A percentile compares a stretch with the other conserved stretches of the same genome.
These are phyloP conservation scores for Lottia gigantea DNA, from an alignment of 2,888 invertebrate genomes.

Conservation along the genomic window DNA sequence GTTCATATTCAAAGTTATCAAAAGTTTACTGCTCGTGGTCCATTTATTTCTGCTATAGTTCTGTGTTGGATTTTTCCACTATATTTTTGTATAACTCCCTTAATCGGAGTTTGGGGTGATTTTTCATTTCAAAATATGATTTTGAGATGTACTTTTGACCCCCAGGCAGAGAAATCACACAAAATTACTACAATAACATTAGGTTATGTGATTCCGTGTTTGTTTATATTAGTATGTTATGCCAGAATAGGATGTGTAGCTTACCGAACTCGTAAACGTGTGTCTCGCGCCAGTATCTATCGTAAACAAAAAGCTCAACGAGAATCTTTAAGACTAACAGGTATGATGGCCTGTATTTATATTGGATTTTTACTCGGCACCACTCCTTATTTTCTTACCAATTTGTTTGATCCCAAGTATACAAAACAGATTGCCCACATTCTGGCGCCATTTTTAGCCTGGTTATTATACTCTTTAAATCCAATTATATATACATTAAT, in stretches of 20 bases:
- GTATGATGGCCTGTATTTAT: conserved; percentile 60
- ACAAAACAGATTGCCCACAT: conserved; percentile 50
- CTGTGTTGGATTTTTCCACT: conserved; percentile 52
- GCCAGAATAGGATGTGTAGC: conserved; percentile 54
- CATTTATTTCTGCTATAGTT: conserved; percentile 37
- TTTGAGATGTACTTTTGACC: conserved; percentile 51
- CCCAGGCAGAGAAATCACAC: conserved; percentile 46
- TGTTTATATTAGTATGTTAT: conserved; percentile 54
- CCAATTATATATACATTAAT: conserved; percentile 57
- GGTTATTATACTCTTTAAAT: conserved; percentile 53
- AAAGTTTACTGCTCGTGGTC: conserved; percentile 38
- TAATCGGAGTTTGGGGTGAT: conserved; percentile 48
- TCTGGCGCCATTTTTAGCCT: conserved; percentile 53
- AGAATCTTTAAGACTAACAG: conserved; percentile 49
- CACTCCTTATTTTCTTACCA: conserved; percentile 54
- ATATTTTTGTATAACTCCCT: conserved; percentile 46
- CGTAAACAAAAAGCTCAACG: conserved; percentile 31
- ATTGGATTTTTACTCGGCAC: conserved; percentile 52
- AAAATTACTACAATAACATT: conserved; percentile 47
- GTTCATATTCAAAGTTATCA: conserved; percentile 47
- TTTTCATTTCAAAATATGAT: conserved; percentile 48
- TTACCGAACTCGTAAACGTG: conserved; percentile 43
- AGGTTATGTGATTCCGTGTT: conserved; percentile 54
- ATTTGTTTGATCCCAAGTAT: conserved; percentile 45
- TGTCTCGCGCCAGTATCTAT: conserved; percentile 40